phyloP scores from a whole-genome alignment of 2,113 vertebrate genomes.

The Osmerus mordax region DNA sequence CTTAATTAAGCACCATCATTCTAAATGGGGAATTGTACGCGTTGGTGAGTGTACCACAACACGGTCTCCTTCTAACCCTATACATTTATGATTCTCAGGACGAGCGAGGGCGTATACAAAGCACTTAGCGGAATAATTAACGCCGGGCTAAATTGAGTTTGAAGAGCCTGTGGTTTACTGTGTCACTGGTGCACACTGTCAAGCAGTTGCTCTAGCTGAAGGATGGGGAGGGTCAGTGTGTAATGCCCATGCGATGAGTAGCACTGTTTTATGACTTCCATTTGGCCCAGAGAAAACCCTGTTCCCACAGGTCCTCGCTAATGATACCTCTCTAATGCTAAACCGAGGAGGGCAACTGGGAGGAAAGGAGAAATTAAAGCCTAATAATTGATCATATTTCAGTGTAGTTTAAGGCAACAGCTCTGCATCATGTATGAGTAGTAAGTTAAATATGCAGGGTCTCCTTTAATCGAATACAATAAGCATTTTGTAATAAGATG shows the following conservation, averaged over 20 bases:
- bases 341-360: slow-evolving; percentile 50
- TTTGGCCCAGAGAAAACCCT: slow-evolving; percentile 63
- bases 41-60: slow-evolving; percentile 60
- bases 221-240: slow-evolving; percentile 69
- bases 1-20: slow-evolving; percentile 63
- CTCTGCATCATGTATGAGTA: slow-evolving; percentile 44
- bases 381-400: slow-evolving; percentile 68
- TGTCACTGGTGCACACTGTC: slow-evolving; percentile 63
- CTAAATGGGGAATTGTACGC: slow-evolving; percentile 64
- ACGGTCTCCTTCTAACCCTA: slow-evolving; percentile 52
- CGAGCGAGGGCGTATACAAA: slow-evolving; percentile 49
- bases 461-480: slow-evolving; percentile 39
- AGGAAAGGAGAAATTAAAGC: slow-evolving; percentile 65
- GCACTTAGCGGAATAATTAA: slow-evolving; percentile 74
- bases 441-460: background rate
- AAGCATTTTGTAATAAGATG: slow-evolving; percentile 36
- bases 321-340: slow-evolving; percentile 69
- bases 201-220: slow-evolving; percentile 58
- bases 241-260: slow-evolving; percentile 66
- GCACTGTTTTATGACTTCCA: slow-evolving; percentile 68
- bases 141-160: slow-evolving; percentile 67
- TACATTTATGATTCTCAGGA: slow-evolving; percentile 66
- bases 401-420: slow-evolving; percentile 53
- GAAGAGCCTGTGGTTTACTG: slow-evolving; percentile 66
- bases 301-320: slow-evolving; percentile 65